Percentiles rank a stretch among this genome's conserved stretches.
Evolutionary conservation across 2,888 invertebrate genomes (phyloP).

Genomic region (Fragum sueziense): DNA sequence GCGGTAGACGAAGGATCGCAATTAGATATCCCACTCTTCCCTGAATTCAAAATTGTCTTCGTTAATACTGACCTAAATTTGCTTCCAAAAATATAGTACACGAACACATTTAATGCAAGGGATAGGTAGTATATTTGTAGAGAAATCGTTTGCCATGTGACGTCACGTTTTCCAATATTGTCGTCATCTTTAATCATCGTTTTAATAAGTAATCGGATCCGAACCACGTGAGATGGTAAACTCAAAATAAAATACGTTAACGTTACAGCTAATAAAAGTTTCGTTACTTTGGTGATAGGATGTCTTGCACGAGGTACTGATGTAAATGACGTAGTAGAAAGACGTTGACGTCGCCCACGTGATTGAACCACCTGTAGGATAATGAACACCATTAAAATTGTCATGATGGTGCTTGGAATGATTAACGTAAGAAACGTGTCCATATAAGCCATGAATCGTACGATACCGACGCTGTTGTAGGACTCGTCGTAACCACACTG

Average conservation of each 20-base stretch:
- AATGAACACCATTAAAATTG: conserved; percentile 26
- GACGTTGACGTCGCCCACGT: conserved; percentile 10
- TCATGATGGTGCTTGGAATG: conserved; percentile 25
- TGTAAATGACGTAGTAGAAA: neutral
- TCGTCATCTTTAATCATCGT: conserved; percentile 7
- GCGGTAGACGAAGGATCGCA: neutral
- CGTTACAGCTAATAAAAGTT: conserved; percentile 68
- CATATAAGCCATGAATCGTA: conserved; percentile 60
- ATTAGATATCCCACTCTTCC: neutral
- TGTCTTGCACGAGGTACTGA: neutral
- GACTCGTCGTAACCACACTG: conserved; percentile 50
- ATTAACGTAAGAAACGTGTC: conserved; percentile 53
- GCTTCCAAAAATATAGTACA: conserved; percentile 29
- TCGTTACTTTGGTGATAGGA: conserved; percentile 61
- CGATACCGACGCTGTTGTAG: conserved; percentile 39
- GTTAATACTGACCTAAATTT: conserved; percentile 23
- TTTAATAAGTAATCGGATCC: conserved; percentile 47
- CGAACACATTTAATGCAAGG: conserved; percentile 28
- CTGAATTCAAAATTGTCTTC: neutral
- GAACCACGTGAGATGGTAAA: conserved; percentile 68
- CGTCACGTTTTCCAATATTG: conserved; percentile 1
- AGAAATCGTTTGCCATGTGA: conserved; percentile 24
- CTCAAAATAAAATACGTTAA: conserved; percentile 67
- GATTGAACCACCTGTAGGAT: conserved; percentile 19
- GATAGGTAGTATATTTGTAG: conserved; percentile 36